phyloP scores from a whole-genome alignment of 1,140 invertebrate species.

The Aradophagus sp. region DNA sequence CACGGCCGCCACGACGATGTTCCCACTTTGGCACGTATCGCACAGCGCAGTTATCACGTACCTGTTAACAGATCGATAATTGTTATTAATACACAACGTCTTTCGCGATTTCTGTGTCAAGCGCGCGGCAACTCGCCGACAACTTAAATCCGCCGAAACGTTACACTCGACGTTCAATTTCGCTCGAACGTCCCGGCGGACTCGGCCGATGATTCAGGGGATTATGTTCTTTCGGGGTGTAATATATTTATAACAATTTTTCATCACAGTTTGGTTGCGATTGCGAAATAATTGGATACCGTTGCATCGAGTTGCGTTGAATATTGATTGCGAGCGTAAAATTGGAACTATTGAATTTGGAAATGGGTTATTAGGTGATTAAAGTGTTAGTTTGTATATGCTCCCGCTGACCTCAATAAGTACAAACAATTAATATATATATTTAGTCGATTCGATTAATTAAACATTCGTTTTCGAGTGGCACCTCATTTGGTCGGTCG shows the following conservation, averaged over 20 bases:
- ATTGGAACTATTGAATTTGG: slow-evolving; percentile 20
- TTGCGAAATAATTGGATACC: too few relatives aligned
- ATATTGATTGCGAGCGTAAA: slow-evolving; percentile 26
- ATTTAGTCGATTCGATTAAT: slow-evolving; percentile 1
- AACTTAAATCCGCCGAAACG: too few relatives aligned
- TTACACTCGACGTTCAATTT: too few relatives aligned
- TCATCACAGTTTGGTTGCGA: too few relatives aligned
- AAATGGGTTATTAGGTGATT: slow-evolving; percentile 30
- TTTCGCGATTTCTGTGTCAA: too few relatives aligned
- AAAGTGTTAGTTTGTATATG: slow-evolving; percentile 18
- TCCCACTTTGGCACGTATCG: slow-evolving; percentile 82
- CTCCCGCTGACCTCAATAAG: slow-evolving; percentile 15
- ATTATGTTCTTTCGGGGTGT: too few relatives aligned
- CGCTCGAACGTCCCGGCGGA: too few relatives aligned
- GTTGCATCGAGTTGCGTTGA: background rate
- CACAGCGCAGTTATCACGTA: slow-evolving; percentile 88
- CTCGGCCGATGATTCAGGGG: too few relatives aligned
- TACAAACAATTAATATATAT: too few relatives aligned
- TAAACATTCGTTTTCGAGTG: slow-evolving; percentile 1
- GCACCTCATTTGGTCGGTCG: too few relatives aligned
- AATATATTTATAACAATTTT: too few relatives aligned
- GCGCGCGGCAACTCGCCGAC: too few relatives aligned
- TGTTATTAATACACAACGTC: slow-evolving; percentile 5
- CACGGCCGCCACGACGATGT: slow-evolving; percentile 86
- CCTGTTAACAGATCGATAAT: slow-evolving; percentile 74